These are phyloP conservation scores for Sorex araneus DNA, from an alignment of 2,113 vertebrate species.

Conservation along the genomic window DNA sequence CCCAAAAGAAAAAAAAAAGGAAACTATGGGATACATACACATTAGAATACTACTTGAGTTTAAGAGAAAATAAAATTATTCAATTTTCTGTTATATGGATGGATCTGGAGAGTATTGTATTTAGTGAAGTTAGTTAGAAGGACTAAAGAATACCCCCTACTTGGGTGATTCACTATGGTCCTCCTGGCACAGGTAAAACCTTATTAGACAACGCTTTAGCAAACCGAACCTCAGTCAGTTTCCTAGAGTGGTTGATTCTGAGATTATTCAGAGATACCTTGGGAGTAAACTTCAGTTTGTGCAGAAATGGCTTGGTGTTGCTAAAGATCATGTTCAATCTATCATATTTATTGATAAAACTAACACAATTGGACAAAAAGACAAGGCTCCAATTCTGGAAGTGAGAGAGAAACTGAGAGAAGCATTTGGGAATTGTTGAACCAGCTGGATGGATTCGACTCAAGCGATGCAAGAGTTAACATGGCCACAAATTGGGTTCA, in stretches of 20 bases:
- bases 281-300: conserved; percentile 95
- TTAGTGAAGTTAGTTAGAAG: too few species aligned
- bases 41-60: too few species aligned
- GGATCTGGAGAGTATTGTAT: conserved; percentile 79
- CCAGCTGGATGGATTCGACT: conserved; percentile 96
- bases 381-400: conserved; percentile 94
- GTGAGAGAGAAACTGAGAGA: conserved; percentile 95
- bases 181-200: conserved; percentile 96
- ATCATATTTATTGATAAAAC: conserved; percentile 96
- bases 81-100: conserved; percentile 96
- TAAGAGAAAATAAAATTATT: too few species aligned
- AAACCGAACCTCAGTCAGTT: conserved; percentile 96
- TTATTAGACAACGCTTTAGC: conserved; percentile 95
- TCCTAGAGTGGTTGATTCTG: conserved; percentile 94
- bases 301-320: conserved; percentile 94
- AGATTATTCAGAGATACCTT: conserved; percentile 96
- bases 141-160: conserved; percentile 89
- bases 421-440: conserved; percentile 93
- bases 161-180: conserved; percentile 95
- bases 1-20: too few species aligned
- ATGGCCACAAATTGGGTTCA: conserved; percentile 97
- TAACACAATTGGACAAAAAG: conserved; percentile 95
- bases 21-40: too few species aligned
- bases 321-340: conserved; percentile 92
- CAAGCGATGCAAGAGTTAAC: conserved; percentile 95